Percentiles rank a stretch among this genome's conserved stretches.
phyloP scores from a whole-genome alignment of 2,888 invertebrate species.

The Cactoblastis cactorum region DNA sequence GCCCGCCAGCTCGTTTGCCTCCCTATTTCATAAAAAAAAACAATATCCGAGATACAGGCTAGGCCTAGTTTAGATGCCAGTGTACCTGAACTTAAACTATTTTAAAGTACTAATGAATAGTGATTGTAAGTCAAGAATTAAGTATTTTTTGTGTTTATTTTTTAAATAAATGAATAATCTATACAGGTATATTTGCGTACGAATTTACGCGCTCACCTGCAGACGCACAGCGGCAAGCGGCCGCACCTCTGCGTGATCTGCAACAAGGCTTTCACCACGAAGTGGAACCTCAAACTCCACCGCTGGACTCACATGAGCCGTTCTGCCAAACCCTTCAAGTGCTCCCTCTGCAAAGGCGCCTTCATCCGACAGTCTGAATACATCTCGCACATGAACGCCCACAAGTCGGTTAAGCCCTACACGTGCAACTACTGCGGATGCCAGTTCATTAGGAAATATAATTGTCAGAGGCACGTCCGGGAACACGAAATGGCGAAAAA shows the following conservation, averaged over 20 bases:
- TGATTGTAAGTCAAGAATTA: too few species aligned
- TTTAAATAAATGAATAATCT: constrained; percentile 7
- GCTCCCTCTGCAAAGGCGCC: constrained; percentile 89
- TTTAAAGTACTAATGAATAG: too few species aligned
- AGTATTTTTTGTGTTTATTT: background rate
- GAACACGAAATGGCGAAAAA: constrained; percentile 91
- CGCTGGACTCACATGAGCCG: constrained; percentile 93
- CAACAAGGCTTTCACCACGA: constrained; percentile 91
- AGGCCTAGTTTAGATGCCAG: too few species aligned
- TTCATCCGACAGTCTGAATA: constrained; percentile 90
- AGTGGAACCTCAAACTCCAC: constrained; percentile 94
- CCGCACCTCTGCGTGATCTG: constrained; percentile 91
- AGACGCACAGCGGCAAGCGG: constrained; percentile 86
- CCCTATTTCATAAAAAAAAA: too few species aligned
- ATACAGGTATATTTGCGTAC: constrained; percentile 85
- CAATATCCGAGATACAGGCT: too few species aligned
- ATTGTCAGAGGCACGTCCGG: constrained; percentile 89
- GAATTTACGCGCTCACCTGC: constrained; percentile 88
- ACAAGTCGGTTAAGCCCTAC: constrained; percentile 89
- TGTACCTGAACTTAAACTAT: too few species aligned
- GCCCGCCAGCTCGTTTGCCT: too few species aligned
- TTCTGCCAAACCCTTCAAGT: constrained; percentile 91
- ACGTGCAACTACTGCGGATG: constrained; percentile 95
- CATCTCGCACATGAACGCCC: constrained; percentile 91
- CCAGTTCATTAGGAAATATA: constrained; percentile 92